Base-by-base conservation (phyloP, 2,888 invertebrate species). In the Tineola bisselliella region DNA sequence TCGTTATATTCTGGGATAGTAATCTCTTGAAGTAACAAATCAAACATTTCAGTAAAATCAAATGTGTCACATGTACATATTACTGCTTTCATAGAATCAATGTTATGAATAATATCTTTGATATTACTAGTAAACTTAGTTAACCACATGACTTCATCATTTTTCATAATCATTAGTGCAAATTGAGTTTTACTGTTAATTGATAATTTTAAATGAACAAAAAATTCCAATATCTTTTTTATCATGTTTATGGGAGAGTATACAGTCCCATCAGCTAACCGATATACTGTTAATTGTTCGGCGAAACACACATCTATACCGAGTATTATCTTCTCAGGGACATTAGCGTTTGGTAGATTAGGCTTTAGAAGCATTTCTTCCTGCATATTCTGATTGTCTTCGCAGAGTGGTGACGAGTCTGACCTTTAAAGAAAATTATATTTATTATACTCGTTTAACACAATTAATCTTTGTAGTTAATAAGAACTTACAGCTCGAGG, bases 81-180 rank as follows among this genome's bases (percentile, higher is more conserved):
- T 65, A 89, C 89, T 2, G 76, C 70, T 63, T 71, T 75, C 8
- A 91, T 70, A 64, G 87, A 87, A 62, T 91, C 89, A 66, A 93
- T 74, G 8, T 81, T 75, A 63, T 80, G 81, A 0, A 90, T 75
- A 44, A 93, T 81, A 61, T 88, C 89, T 65, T 87, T 88, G 1
- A 89, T 70, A 68, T 90, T 89, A 67, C 71, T 89, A 0, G 92
- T 92, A 67, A 93, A 93, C 65, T 90, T 88, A 66, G 89, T 84
- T 44, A 89, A 66, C 90, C 89, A 90, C 44, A 73, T 74, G 1
- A 87, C 79, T 62, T 84, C 81, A 43, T 82, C 76, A 57, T 88
- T 86, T 68, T 89, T 88, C 58, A 92, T 68, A 6, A 87, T 72
- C 58, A 91, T 71, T 38, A 93, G 69, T 19, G 91, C 91, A 84